Percentiles rank a stretch among this genome's conserved stretches.
These are phyloP conservation scores for Trissoscelio sp. DNA, from an alignment of 2,888 invertebrate genomes.

Conservation along the genomic window DNA sequence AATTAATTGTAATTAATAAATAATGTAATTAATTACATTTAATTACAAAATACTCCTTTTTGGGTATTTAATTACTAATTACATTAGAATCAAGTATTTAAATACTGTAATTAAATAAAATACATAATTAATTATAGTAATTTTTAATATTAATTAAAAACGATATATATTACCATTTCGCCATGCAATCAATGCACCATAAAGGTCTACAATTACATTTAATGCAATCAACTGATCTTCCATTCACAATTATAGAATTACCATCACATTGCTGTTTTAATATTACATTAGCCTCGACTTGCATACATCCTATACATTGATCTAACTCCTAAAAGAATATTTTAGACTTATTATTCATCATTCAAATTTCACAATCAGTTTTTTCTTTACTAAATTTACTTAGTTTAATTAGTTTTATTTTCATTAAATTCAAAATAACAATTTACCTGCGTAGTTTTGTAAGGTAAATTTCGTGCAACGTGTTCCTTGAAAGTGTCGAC, in stretches of 20 bases:
- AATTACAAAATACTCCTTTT: no score
- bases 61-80: no score
- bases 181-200: conserved; percentile 95
- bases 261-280: conserved; percentile 88
- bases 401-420: no score
- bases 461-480: conserved; percentile 88
- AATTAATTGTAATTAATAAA: no score
- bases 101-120: no score
- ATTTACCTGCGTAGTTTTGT: conserved; percentile 85
- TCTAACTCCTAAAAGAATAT: conserved; percentile 87
- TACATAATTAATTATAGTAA: conserved; percentile 35
- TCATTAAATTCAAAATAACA: neutral
- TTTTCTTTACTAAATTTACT: no score
- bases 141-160: no score
- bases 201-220: conserved; percentile 92
- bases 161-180: conserved; percentile 86
- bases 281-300: conserved; percentile 90
- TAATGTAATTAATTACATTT: no score
- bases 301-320: conserved; percentile 95
- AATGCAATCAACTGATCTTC: conserved; percentile 83
- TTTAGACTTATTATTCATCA: neutral
- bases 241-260: conserved; percentile 78
- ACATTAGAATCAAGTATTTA: no score
- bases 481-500: conserved; percentile 92
- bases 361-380: neutral